Evolutionary conservation across 2,797 vertebrate species (phyloP).

Genomic region (Acomys russatus): DNA sequence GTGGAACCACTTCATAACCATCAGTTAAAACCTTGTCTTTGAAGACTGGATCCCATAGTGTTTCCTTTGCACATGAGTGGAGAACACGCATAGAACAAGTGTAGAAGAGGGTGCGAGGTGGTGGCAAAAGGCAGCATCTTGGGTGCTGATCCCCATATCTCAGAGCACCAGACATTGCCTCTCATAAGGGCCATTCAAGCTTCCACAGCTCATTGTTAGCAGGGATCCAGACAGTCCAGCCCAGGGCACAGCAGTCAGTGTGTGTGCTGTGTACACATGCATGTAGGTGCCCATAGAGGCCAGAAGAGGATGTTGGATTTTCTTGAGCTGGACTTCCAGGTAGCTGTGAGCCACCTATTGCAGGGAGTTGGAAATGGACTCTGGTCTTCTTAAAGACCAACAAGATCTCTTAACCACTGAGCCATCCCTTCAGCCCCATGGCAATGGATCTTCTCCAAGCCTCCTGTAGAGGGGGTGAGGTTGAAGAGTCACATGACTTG

Average conservation of each 20-base stretch:
- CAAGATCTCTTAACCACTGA: not conserved
- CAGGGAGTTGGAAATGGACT: not conserved
- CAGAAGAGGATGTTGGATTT: not conserved
- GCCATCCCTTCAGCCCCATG: not conserved
- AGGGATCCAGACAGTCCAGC: not conserved
- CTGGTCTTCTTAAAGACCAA: not conserved
- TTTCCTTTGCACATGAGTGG: not conserved
- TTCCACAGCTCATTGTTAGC: not conserved
- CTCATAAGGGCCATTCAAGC: not conserved
- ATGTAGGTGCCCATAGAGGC: not conserved
- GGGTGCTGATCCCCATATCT: not conserved
- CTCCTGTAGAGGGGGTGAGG: not conserved
- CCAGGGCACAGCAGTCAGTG: not conserved
- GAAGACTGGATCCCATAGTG: not conserved
- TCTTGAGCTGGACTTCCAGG: not conserved
- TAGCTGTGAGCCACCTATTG: not conserved
- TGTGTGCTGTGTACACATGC: not conserved
- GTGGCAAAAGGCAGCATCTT: not conserved
- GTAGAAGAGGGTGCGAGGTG: not conserved
- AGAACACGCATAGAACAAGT: no score
- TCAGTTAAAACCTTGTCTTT: not conserved
- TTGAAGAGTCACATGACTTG: not conserved
- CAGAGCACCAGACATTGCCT: not conserved
- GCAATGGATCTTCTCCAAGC: not conserved
- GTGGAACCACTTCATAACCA: not conserved